Evolutionary conservation across 2,113 vertebrate genomes (phyloP), one percentile per base, ranked within the genome.

Genomic region (Hepsetus odoe): DNA sequence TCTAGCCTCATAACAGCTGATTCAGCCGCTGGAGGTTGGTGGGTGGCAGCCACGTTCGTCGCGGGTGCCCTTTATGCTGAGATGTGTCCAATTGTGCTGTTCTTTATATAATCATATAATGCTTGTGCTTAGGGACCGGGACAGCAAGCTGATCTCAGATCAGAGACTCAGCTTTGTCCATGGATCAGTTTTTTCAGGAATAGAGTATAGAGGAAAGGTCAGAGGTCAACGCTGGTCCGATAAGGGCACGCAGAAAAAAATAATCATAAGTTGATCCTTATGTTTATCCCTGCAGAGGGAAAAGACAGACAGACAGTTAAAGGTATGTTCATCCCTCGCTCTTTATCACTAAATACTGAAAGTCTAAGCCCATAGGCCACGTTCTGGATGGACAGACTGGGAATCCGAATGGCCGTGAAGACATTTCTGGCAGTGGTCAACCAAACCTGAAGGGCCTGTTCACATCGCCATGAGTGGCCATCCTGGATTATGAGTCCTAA

Each of bases 1-100:
- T 78, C 35, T 78, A 64, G 42, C 67, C 14, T 30, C n/a, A 53
- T 68, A 77, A 59, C 35, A 77, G 75, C 76, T 78, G 67, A 71
- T 51, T 78, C 56, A 71, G 76, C 67, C 38, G 8, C 30, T 9
- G 16, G 30, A 22, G 32, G 49, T 13, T 24, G 40, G 72, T 42
- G 9, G 38, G 58, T 40, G 42, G 28, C 40, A 35, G 30, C 28
- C 22, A 58, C 30, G 28, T 14, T 18, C 28, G 28, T 28, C 32
- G 49, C 49, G 66, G 33, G 20, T 59, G 65, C 55, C n/a, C 56
- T 61, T 78, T 61, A 61, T 78, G 76, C 74, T 77, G 74, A 55
- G 56, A 68, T 66, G 32, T 40, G 74, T 46, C 64, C 64, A 58
- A 26, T 66, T 76, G 40, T 76, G 49, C 35, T 58, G 64, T 32